These are phyloP conservation scores for Caenorhabditis sp. DNA, from an alignment of 2,888 invertebrate species.

Conservation along the genomic window DNA sequence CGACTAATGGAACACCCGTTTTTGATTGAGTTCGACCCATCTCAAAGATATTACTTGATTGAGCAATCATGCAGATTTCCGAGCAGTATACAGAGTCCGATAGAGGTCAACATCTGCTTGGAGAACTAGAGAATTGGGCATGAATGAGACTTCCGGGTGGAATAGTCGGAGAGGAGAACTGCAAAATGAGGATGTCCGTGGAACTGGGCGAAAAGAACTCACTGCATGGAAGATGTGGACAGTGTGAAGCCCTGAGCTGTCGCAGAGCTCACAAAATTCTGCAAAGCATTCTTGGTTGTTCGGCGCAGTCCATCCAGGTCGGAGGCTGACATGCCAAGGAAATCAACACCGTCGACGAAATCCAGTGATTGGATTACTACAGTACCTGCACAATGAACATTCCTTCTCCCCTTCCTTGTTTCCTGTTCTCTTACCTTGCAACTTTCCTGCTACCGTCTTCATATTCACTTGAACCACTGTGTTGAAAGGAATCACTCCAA, in stretches of 20 bases:
- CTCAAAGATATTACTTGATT: not conserved
- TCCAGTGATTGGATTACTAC: slow-evolving; percentile 63
- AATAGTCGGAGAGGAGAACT: slow-evolving; percentile 70
- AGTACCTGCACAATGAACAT: slow-evolving; percentile 52
- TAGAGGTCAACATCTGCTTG: slow-evolving; percentile 75
- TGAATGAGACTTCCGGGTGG: slow-evolving; percentile 66
- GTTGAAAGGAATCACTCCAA: slow-evolving; percentile 71
- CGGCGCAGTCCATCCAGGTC: slow-evolving; percentile 72
- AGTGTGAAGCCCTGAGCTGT: slow-evolving; percentile 69
- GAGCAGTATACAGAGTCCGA: slow-evolving; percentile 46
- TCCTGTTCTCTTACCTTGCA: no score
- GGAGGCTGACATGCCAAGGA: slow-evolving; percentile 65
- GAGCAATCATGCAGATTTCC: slow-evolving; percentile 11
- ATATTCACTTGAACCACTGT: slow-evolving; percentile 57
- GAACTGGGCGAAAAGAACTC: slow-evolving; percentile 20
- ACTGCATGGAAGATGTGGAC: slow-evolving; percentile 66
- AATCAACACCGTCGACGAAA: slow-evolving; percentile 69
- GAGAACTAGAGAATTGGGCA: slow-evolving; percentile 67
- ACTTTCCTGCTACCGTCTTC: slow-evolving; percentile 51
- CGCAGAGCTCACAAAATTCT: slow-evolving; percentile 69
- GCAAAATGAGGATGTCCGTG: slow-evolving; percentile 31
- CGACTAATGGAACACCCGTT: slow-evolving; percentile 17
- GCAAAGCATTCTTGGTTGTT: slow-evolving; percentile 64
- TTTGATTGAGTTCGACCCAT: slow-evolving; percentile 2
- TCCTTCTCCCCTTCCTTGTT: not conserved